Percentiles rank a stretch among this genome's conserved stretches.
These are phyloP conservation scores for Malaclemys terrapin DNA, from an alignment of 2,113 vertebrate genomes.

Conservation along the genomic window DNA sequence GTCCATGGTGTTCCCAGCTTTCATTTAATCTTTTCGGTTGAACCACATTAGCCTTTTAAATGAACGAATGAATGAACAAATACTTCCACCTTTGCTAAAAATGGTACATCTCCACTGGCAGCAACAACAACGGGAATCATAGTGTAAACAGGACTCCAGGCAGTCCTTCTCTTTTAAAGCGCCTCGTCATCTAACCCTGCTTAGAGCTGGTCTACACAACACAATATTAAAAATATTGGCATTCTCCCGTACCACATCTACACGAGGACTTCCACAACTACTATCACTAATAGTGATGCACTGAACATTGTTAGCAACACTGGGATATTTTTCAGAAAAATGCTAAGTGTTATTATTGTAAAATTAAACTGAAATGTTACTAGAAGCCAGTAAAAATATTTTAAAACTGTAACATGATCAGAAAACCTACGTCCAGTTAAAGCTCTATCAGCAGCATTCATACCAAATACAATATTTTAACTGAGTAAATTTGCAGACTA, in stretches of 20 bases:
- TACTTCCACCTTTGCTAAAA: background rate
- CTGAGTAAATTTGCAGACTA: background rate
- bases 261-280: background rate
- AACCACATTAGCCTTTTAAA: background rate
- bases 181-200: background rate
- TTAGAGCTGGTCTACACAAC: background rate
- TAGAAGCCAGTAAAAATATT: background rate
- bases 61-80: accelerated
- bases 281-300: background rate
- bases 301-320: background rate
- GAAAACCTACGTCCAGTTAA: background rate
- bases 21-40: background rate
- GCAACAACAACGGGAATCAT: background rate
- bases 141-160: background rate
- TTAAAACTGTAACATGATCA: background rate
- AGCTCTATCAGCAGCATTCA: background rate
- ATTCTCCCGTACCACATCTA: background rate
- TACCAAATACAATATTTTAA: background rate
- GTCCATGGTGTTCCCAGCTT: background rate
- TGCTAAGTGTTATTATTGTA: background rate
- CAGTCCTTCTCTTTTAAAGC: background rate
- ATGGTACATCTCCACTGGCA: accelerated
- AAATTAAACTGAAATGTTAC: background rate
- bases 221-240: background rate
- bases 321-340: background rate